These are phyloP conservation scores for Lepidocyrtoides sp. DNA, from an alignment of 2,888 invertebrate species.

Conservation along the genomic window DNA sequence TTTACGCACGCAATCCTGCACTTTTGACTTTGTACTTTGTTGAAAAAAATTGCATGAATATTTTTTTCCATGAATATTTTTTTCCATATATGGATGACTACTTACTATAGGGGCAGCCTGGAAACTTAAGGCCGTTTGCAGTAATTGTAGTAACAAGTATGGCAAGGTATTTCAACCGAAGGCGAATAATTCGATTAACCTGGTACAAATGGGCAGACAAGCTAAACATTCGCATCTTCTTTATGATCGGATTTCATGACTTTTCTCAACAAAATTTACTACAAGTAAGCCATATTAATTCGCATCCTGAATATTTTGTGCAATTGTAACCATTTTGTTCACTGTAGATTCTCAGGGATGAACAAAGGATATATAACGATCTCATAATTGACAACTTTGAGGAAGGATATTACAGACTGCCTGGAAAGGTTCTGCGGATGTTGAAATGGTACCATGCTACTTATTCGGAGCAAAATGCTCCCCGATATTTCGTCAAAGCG, in stretches of 20 bases:
- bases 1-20: too few relatives aligned
- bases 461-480: slow-evolving; percentile 45
- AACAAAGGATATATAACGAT: slow-evolving; percentile 70
- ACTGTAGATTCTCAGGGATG: slow-evolving; percentile 61
- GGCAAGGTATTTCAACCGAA: slow-evolving; percentile 49
- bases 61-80: too few relatives aligned
- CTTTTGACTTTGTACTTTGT: too few relatives aligned
- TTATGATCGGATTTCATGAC: slow-evolving; percentile 73
- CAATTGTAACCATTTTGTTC: too few relatives aligned
- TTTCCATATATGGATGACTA: too few relatives aligned
- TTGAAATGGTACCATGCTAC: slow-evolving; percentile 75
- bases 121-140: slow-evolving; percentile 61
- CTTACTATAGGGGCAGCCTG: not conserved
- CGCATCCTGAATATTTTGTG: not conserved
- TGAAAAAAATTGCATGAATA: not conserved
- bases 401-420: slow-evolving; percentile 74
- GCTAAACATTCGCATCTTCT: slow-evolving; percentile 68
- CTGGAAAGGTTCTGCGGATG: slow-evolving; percentile 75
- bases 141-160: slow-evolving; percentile 67
- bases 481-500: slow-evolving; percentile 69
- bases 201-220: slow-evolving; percentile 74
- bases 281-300: not conserved
- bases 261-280: not conserved
- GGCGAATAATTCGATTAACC: slow-evolving; percentile 63
- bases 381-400: slow-evolving; percentile 70